These are phyloP conservation scores for Metaphire vulgaris DNA, from an alignment of 1,140 invertebrate genomes.

Conservation along the genomic window DNA sequence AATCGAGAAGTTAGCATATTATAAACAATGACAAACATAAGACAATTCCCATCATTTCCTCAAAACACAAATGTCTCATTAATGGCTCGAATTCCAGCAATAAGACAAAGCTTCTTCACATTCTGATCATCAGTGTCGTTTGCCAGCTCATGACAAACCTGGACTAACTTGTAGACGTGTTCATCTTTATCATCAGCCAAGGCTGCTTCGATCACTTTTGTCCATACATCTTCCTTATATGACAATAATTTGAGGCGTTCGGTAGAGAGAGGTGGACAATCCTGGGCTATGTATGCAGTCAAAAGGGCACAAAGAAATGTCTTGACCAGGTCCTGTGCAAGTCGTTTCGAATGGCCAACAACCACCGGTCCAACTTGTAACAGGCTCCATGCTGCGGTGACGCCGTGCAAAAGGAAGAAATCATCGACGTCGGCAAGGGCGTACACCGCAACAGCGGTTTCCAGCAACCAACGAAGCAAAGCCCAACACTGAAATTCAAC, in stretches of 20 bases:
- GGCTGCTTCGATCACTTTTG: neutral
- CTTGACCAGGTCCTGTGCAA: neutral
- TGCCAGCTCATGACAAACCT: neutral
- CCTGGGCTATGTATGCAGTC: neutral
- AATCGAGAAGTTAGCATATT: too few relatives aligned
- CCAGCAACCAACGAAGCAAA: slow-evolving; percentile 10
- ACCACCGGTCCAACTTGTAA: neutral
- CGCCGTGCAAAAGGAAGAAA: slow-evolving; percentile 25
- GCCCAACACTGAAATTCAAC: neutral
- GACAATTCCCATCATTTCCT: too few relatives aligned
- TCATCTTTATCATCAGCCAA: neutral
- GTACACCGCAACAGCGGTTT: slow-evolving; percentile 14
- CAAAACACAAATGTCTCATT: neutral
- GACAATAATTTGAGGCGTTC: neutral
- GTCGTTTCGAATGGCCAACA: neutral
- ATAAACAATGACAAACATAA: too few relatives aligned
- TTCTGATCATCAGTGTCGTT: neutral
- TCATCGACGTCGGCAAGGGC: slow-evolving; percentile 6
- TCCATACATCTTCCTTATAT: neutral
- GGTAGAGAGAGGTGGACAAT: neutral
- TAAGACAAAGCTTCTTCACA: neutral
- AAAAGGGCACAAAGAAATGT: neutral
- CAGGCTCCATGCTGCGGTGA: slow-evolving; percentile 19
- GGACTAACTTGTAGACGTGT: neutral
- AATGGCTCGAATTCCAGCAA: neutral